Conservation (phyloP, 37 sponge, comb jelly and placozoan genomes). For the Theonella swinhoei region DNA sequence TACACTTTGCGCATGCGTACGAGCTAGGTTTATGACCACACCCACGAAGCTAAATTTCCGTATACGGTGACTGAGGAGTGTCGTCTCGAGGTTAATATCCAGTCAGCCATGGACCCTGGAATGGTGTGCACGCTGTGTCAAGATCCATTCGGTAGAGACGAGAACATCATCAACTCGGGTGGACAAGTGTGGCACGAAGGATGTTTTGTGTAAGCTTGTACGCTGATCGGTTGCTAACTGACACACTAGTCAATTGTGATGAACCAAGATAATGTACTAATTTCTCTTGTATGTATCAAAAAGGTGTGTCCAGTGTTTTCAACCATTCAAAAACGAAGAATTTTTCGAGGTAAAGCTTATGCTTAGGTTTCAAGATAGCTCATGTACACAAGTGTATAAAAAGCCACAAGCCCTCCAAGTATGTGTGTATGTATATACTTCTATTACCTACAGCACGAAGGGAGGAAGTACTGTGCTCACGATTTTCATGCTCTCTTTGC, state of each 20-base stretch:
- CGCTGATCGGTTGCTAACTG: not conserved
- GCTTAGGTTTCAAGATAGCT: not conserved
- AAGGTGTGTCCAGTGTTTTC: conserved; percentile 98
- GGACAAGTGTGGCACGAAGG: conserved; percentile 96
- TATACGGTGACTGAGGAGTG: too few relatives aligned
- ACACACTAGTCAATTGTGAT: not conserved
- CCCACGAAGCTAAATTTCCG: too few relatives aligned
- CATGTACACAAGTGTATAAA: too few relatives aligned
- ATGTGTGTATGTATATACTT: not conserved
- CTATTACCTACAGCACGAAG: conserved; percentile 82
- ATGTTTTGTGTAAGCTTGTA: conserved; percentile 90
- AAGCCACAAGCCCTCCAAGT: not conserved
- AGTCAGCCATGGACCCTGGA: conserved; percentile 75
- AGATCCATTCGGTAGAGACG: conserved; percentile 80
- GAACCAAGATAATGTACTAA: not conserved
- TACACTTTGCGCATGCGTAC: too few relatives aligned
- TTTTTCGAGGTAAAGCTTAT: conserved; percentile 87
- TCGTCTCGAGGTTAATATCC: too few relatives aligned
- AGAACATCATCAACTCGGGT: conserved; percentile 92
- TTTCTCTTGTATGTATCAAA: not conserved
- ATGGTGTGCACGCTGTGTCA: conserved; percentile 89
- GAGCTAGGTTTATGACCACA: too few relatives aligned
- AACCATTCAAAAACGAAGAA: conserved; percentile 93
- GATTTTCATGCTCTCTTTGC: conserved; percentile 97
- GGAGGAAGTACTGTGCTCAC: conserved; percentile 95